Conservation (phyloP, 2,113 vertebrate species). For the Conger conger region DNA sequence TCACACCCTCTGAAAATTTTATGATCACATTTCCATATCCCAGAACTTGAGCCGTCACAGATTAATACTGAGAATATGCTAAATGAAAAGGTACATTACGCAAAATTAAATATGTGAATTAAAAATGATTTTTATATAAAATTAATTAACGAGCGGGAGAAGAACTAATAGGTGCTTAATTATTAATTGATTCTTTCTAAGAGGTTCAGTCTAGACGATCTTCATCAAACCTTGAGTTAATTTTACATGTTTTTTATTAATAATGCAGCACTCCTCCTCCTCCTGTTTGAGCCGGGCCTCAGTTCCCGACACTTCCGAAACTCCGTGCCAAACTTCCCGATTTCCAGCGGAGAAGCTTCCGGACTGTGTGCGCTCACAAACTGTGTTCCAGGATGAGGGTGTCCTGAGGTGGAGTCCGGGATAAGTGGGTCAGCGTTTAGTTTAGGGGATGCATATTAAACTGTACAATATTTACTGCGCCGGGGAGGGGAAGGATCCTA, state of each 20-base stretch:
- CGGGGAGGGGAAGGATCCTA: slow-evolving; percentile 62
- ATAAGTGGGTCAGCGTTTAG: slow-evolving; percentile 50
- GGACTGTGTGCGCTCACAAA: not conserved
- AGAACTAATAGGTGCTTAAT: slow-evolving; percentile 58
- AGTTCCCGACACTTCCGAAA: slow-evolving; percentile 17
- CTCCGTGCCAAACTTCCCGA: not conserved
- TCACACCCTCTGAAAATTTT: slow-evolving; percentile 19
- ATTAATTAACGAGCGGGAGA: slow-evolving; percentile 51
- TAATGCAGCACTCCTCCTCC: slow-evolving; percentile 39
- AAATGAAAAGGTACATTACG: slow-evolving; percentile 48
- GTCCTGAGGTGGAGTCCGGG: slow-evolving; percentile 20
- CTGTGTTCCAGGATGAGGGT: not conserved
- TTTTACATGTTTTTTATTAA: slow-evolving; percentile 48
- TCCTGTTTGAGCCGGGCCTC: not conserved
- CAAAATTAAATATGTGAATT: slow-evolving; percentile 50
- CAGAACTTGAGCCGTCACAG: slow-evolving; percentile 5
- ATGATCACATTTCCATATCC: slow-evolving; percentile 17
- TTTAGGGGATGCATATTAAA: slow-evolving; percentile 47
- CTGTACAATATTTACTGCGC: slow-evolving; percentile 49
- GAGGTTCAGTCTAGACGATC: slow-evolving; percentile 40
- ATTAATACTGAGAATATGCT: slow-evolving; percentile 43
- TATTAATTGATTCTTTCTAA: slow-evolving; percentile 50
- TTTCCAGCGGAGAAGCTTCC: not conserved
- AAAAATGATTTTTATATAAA: slow-evolving; percentile 47
- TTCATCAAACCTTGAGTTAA: slow-evolving; percentile 42